A percentile compares a stretch with the other conserved stretches of the same genome.
Conservation (phyloP, 2,797 vertebrate species). For the Lagodon rhomboides region DNA sequence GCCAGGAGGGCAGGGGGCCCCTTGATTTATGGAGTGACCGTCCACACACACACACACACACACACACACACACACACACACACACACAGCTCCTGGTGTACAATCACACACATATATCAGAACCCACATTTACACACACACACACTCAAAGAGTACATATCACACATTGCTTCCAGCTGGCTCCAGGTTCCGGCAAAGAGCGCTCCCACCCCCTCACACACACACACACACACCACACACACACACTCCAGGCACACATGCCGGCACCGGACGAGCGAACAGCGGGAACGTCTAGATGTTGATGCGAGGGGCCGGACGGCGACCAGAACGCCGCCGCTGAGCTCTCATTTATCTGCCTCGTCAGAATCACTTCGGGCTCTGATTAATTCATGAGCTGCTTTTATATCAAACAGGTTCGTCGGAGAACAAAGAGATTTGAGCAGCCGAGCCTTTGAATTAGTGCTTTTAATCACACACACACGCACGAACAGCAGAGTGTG, state of each 20-base stretch:
- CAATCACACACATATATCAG: conserved; percentile 30
- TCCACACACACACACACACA: too few species aligned
- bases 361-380: conserved; percentile 19
- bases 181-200: conserved; percentile 50
- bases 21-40: conserved; percentile 80
- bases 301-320: conserved; percentile 24
- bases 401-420: background rate
- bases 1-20: conserved; percentile 60
- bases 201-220: conserved; percentile 9
- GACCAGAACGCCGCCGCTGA: conserved; percentile 12
- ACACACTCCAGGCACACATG: conserved; percentile 56
- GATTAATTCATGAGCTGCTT: conserved; percentile 13
- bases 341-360: conserved; percentile 21
- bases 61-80: conserved; percentile 35
- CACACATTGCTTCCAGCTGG: conserved; percentile 79
- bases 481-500: background rate
- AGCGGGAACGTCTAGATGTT: conserved; percentile 52
- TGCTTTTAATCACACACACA: conserved; percentile 8
- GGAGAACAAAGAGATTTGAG: conserved; percentile 1
- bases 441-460: conserved; percentile 7
- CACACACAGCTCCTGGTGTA: conserved; percentile 15
- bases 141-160: conserved; percentile 53
- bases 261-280: conserved; percentile 52
- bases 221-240: conserved; percentile 32
- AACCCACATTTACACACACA: conserved; percentile 51